Base-by-base conservation (phyloP, 2,797 vertebrate genomes). In the Lemur catta region DNA sequence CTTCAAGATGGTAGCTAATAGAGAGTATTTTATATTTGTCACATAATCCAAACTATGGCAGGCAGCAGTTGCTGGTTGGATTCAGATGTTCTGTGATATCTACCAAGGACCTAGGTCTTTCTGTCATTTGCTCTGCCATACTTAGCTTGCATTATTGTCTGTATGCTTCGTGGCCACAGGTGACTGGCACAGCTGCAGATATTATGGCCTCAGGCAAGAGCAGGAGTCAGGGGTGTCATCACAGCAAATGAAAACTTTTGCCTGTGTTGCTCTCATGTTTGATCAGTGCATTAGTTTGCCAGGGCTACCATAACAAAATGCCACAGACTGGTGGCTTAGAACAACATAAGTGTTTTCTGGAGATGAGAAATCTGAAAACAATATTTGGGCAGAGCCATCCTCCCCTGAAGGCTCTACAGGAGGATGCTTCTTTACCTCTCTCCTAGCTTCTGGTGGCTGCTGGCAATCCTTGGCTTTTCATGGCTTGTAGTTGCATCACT, bases 41-140 rank as follows among this genome's bases (percentile, higher is more conserved):
- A 7, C 15, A 22, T 22, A 38, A 41, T 38, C 13, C 35, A 59
- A 28, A 35, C 14, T 35, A 3, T 33, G 20, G 10, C 18, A 24
- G 30, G 6, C 26, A 74, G 48, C 24, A 3, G 1, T 20, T 15
- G 4, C 22, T 55, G 59, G 22, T 22, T 61, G n/a, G 43, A 43
- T 33, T 67, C 26, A 20, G 74, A 17, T n/a, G n/a, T 30, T 84
- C 65, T 4, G 5, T 20, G 26, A 14, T 15, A 12, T 18, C 7
- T 8, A 3, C 4, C 13, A 79, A 41, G 24, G 15, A 15, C 0
- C 13, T 6, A 3, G 13, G 13, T 46, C 65, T 61, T 61, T 30
- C 82, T 82, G 13, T 20, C 3, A 1, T 28, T 78, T 59, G 41
- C 71, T 78, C 28, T 35, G 7, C 14, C 14, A 2, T 30, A 14